Evolutionary conservation across 2,888 invertebrate genomes (phyloP).

Genomic region (Parapristionchus giblindavisi): DNA sequence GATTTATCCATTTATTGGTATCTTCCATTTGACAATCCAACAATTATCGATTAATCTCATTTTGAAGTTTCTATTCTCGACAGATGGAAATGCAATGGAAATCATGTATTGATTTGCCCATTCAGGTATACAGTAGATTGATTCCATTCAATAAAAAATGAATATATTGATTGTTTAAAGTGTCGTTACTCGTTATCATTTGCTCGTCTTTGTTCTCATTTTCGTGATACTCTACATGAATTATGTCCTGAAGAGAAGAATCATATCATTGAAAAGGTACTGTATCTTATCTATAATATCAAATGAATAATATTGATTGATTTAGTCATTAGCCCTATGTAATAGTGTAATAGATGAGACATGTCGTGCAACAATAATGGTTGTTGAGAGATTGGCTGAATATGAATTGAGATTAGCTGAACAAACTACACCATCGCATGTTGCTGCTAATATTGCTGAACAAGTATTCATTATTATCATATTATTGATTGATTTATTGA

Average conservation of each 20-base stretch:
- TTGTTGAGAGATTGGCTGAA: constrained; percentile 96
- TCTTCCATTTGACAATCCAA: neutral
- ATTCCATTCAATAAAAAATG: neutral
- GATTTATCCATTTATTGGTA: constrained; percentile 94
- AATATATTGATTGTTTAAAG: neutral
- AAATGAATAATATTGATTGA: neutral
- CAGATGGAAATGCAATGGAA: constrained; percentile 82
- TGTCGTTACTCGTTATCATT: constrained; percentile 92
- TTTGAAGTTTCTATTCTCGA: constrained; percentile 76
- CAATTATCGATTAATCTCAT: neutral
- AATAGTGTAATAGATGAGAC: constrained; percentile 98
- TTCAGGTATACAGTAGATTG: constrained; percentile 75
- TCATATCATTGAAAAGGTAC: constrained; percentile 57
- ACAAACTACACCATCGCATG: constrained; percentile 72
- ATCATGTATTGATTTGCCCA: constrained; percentile 97
- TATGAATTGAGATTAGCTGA: constrained; percentile 97
- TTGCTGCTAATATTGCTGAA: constrained; percentile 17
- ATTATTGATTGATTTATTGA: too few relatives aligned
- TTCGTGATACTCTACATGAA: constrained; percentile 96
- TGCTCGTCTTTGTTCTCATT: constrained; percentile 95
- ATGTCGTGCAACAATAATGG: constrained; percentile 97
- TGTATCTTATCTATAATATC: neutral
- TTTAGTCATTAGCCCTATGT: constrained; percentile 82
- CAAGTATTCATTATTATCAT: neutral
- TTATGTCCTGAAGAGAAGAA: constrained; percentile 90